phyloP scores from a whole-genome alignment of 2,888 invertebrate genomes.

The Thera britannica region DNA sequence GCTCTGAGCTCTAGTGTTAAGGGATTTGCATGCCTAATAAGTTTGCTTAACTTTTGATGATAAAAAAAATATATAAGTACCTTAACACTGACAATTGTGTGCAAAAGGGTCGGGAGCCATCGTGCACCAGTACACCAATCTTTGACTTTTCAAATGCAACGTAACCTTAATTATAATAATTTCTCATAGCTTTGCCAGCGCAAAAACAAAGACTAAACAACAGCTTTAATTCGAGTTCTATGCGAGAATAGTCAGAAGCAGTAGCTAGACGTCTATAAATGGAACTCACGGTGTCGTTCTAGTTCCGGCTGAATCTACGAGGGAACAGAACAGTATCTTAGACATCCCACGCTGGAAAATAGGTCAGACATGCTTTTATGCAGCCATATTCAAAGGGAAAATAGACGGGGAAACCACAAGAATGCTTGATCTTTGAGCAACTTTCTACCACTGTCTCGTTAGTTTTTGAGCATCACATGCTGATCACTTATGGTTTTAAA shows the following conservation, averaged over 20 bases:
- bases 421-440: slow-evolving; percentile 37
- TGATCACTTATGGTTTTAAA: too few relatives aligned
- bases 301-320: slow-evolving; percentile 20
- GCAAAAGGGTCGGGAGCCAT: too few relatives aligned
- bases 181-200: too few relatives aligned
- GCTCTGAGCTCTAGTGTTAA: neutral
- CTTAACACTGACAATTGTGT: too few relatives aligned
- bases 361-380: slow-evolving; percentile 42
- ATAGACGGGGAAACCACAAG: slow-evolving; percentile 31
- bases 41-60: neutral
- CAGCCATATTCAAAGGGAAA: slow-evolving; percentile 37
- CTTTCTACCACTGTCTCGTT: slow-evolving; percentile 20
- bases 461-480: slow-evolving; percentile 18
- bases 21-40: slow-evolving; percentile 2
- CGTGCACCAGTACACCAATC: too few relatives aligned
- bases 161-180: too few relatives aligned
- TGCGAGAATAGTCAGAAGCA: slow-evolving; percentile 6
- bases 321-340: slow-evolving; percentile 38
- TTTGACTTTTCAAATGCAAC: too few relatives aligned
- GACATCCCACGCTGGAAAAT: slow-evolving; percentile 39
- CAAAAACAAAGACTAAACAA: neutral
- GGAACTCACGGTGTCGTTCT: slow-evolving; percentile 27
- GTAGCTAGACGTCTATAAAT: slow-evolving; percentile 33
- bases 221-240: neutral
- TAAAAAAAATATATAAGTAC: too few relatives aligned